Conservation (phyloP, 2,113 vertebrate species). For the Canis aureus region DNA sequence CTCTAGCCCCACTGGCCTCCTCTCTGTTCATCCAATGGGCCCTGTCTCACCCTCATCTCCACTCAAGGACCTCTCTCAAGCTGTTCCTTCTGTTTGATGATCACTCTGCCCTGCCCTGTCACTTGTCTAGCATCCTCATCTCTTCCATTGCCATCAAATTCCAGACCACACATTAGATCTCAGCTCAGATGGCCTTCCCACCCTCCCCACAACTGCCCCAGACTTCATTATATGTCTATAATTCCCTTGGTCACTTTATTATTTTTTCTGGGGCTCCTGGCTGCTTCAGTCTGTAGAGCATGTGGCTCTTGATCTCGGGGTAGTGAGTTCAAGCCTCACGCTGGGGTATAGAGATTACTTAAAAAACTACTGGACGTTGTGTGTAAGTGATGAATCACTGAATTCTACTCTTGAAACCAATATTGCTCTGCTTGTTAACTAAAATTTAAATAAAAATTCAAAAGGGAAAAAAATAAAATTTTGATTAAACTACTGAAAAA, state of each 20-base stretch:
- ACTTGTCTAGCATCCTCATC: background rate
- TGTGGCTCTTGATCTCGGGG: background rate
- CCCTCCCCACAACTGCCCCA: background rate
- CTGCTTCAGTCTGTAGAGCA: background rate
- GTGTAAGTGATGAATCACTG: background rate
- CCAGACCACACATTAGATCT: constrained; percentile 42
- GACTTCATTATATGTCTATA: background rate
- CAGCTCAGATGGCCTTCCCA: background rate
- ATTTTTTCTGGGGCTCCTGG: background rate
- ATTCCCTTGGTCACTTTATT: background rate
- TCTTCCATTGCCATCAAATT: background rate
- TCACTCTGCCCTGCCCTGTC: background rate
- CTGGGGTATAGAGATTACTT: background rate
- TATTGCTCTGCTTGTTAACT: background rate
- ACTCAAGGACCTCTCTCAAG: background rate
- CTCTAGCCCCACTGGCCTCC: background rate
- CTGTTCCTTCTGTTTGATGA: background rate
- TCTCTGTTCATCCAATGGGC: background rate
- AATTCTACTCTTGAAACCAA: background rate
- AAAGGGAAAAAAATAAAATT: background rate
- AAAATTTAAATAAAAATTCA: background rate
- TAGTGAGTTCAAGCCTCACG: background rate
- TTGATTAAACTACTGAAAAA: background rate
- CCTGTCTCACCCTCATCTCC: background rate
- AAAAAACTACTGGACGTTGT: background rate